These are phyloP conservation scores for Leptopilina drosophilae DNA, from an alignment of 2,888 invertebrate genomes.

Conservation along the genomic window DNA sequence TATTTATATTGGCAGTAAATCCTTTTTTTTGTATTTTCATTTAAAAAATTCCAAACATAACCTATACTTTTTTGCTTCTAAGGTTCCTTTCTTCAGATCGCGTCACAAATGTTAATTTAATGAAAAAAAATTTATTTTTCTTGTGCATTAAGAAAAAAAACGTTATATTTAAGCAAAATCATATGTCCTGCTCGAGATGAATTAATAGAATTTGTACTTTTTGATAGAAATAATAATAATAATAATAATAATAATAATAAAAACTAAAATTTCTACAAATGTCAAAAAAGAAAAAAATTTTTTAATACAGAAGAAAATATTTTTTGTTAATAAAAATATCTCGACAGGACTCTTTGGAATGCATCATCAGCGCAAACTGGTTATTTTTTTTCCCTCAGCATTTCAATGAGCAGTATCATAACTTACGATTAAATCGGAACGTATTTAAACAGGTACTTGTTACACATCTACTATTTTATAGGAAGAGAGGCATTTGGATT, in stretches of 20 bases:
- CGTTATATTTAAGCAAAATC: slow-evolving; percentile 4
- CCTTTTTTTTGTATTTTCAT: too few relatives aligned
- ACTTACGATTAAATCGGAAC: slow-evolving; percentile 40
- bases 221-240: not conserved
- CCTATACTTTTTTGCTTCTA: too few relatives aligned
- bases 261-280: not conserved
- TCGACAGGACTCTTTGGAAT: slow-evolving; percentile 38
- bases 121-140: too few relatives aligned
- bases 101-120: too few relatives aligned
- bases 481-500: slow-evolving; percentile 6
- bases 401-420: slow-evolving; percentile 19
- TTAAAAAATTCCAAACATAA: too few relatives aligned
- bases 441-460: slow-evolving; percentile 40
- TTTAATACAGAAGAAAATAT: not conserved
- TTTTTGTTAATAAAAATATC: slow-evolving; percentile 13
- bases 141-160: not conserved
- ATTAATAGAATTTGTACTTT: not conserved
- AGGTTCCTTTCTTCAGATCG: too few relatives aligned
- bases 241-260: not conserved
- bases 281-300: not conserved
- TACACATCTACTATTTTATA: slow-evolving; percentile 12
- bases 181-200: slow-evolving; percentile 21
- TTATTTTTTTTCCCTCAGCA: slow-evolving; percentile 7
- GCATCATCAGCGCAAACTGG: slow-evolving; percentile 24
- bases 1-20: too few relatives aligned